phyloP scores from a whole-genome alignment of 2,797 vertebrate genomes.

The Sphaeramia orbicularis region DNA sequence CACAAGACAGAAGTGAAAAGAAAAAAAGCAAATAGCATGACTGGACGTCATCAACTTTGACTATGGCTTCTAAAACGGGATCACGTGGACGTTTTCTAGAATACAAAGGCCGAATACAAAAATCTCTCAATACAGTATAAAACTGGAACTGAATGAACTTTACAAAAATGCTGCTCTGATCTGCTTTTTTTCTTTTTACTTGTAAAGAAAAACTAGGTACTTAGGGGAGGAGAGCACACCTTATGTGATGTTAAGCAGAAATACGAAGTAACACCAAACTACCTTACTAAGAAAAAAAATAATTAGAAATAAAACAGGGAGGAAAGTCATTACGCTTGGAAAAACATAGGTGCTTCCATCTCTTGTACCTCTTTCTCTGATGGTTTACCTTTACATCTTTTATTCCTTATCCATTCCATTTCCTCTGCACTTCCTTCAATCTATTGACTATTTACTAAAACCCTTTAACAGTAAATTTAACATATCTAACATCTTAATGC shows the following conservation, averaged over 20 bases:
- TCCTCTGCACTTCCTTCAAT: slow-evolving; percentile 21
- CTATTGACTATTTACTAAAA: slow-evolving; percentile 50
- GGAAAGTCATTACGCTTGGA: slow-evolving; percentile 35
- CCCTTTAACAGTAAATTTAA: slow-evolving; percentile 25
- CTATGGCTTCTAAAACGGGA: slow-evolving; percentile 22
- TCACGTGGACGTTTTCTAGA: slow-evolving; percentile 10
- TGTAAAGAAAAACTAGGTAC: slow-evolving; percentile 17
- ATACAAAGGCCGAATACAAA: slow-evolving; percentile 57
- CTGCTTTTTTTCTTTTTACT: slow-evolving; percentile 53
- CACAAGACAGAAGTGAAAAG: slow-evolving; percentile 41
- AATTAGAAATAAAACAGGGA: neutral
- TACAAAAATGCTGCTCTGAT: slow-evolving; percentile 47
- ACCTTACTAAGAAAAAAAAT: slow-evolving; percentile 23
- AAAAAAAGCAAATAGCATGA: slow-evolving; percentile 38
- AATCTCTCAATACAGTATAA: slow-evolving; percentile 59
- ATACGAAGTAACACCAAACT: slow-evolving; percentile 42
- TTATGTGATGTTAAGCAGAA: neutral
- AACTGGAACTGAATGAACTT: slow-evolving; percentile 55
- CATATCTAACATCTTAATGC: slow-evolving; percentile 42
- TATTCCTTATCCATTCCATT: slow-evolving; percentile 10
- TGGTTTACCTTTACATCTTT: slow-evolving; percentile 8
- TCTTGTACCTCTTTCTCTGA: slow-evolving; percentile 15
- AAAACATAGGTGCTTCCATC: slow-evolving; percentile 42
- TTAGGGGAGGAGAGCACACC: slow-evolving; percentile 8
- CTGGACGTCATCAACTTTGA: neutral